phyloP scores from a whole-genome alignment of 2,797 vertebrate species.

The Huso huso region DNA sequence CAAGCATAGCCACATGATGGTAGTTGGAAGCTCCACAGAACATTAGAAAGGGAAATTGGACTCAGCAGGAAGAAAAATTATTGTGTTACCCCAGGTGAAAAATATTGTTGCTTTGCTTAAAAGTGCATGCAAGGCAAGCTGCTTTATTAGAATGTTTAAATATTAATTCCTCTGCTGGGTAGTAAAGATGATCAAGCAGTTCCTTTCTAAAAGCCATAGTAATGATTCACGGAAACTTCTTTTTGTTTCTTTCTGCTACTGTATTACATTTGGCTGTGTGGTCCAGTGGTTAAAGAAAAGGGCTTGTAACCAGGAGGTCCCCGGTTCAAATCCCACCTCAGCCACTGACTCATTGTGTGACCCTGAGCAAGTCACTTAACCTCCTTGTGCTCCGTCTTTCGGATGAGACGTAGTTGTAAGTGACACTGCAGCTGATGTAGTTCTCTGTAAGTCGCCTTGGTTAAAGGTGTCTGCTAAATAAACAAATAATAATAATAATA shows the following conservation, averaged over 20 bases:
- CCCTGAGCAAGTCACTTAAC: too few relatives aligned
- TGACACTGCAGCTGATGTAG: too few relatives aligned
- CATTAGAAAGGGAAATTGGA: conserved; percentile 72
- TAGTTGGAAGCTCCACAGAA: conserved; percentile 51
- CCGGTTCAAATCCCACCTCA: too few relatives aligned
- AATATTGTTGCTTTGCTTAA: conserved; percentile 90
- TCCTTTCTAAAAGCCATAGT: conserved; percentile 66
- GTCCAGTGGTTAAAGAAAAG: too few relatives aligned
- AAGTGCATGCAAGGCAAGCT: conserved; percentile 92
- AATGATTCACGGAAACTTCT: conserved; percentile 63
- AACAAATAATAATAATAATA: too few relatives aligned
- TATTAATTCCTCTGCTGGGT: conserved; percentile 97
- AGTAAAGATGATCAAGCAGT: conserved; percentile 96
- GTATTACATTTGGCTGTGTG: too few relatives aligned
- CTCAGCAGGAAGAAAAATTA: conserved; percentile 69
- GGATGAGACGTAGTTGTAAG: too few relatives aligned
- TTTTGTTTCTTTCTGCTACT: conserved; percentile 31
- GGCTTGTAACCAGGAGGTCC: too few relatives aligned
- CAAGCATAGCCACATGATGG: conserved; percentile 27
- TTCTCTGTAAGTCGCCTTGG: too few relatives aligned
- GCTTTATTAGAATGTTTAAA: conserved; percentile 99
- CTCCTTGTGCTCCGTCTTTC: too few relatives aligned
- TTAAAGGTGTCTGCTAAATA: too few relatives aligned
- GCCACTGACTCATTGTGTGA: too few relatives aligned
- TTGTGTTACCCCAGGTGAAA: conserved; percentile 83